Conservation (phyloP, 2,797 vertebrate genomes). For the Eurystomus glaucurus region DNA sequence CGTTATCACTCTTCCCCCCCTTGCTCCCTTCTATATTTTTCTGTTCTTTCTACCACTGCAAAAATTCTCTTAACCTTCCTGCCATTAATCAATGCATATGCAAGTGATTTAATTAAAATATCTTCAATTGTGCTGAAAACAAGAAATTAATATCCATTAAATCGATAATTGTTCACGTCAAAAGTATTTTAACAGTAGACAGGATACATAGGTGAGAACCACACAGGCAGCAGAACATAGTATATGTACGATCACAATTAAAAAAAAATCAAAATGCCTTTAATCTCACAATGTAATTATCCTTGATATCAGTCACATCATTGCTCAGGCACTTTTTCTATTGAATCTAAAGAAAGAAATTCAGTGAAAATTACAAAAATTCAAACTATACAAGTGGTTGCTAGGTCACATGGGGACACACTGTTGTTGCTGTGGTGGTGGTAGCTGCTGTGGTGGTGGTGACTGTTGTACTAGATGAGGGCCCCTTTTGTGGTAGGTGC, state of each 20-base stretch:
- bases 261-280: slow-evolving; percentile 44
- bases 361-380: background rate
- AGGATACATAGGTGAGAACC: slow-evolving; percentile 5
- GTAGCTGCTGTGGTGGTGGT: background rate
- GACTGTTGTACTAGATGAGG: background rate
- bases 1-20: background rate
- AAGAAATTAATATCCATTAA: slow-evolving; percentile 71
- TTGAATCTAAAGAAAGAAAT: slow-evolving; percentile 61
- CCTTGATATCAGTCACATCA: slow-evolving; percentile 52
- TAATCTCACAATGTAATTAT: slow-evolving; percentile 66
- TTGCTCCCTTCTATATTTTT: background rate
- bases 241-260: background rate
- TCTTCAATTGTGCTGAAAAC: slow-evolving; percentile 54
- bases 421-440: background rate
- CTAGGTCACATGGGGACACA: background rate
- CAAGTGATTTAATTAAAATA: slow-evolving; percentile 74
- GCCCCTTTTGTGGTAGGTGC: background rate
- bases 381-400: background rate
- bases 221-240: background rate
- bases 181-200: slow-evolving; percentile 58
- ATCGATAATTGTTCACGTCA: slow-evolving; percentile 52
- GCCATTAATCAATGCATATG: slow-evolving; percentile 20
- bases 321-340: slow-evolving; percentile 35
- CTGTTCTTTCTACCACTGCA: background rate
- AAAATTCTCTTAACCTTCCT: slow-evolving; percentile 62